These are phyloP conservation scores for Spodoptera picta DNA, from an alignment of 2,888 invertebrate species.

Conservation along the genomic window DNA sequence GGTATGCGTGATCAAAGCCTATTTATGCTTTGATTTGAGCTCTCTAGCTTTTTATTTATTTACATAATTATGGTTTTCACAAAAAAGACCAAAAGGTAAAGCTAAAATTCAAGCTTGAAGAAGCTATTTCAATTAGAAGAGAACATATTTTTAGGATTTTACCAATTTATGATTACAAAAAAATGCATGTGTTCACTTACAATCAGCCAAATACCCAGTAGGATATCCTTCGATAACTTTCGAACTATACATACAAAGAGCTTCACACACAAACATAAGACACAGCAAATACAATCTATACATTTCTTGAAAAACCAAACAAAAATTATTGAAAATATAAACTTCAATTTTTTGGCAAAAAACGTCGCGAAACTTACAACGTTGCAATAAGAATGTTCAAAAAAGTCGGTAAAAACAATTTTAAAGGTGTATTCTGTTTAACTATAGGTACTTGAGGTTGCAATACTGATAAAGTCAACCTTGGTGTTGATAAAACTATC, in stretches of 20 bases:
- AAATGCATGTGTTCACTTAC: constrained; percentile 64
- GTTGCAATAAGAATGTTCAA: no score
- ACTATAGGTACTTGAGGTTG: background rate
- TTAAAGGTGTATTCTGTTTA: no score
- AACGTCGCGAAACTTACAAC: constrained; percentile 18
- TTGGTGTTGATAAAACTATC: constrained; percentile 6
- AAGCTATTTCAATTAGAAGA: no score
- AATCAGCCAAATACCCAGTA: constrained; percentile 71
- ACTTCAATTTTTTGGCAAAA: background rate
- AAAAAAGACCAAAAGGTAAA: no score
- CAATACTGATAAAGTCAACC: constrained; percentile 28
- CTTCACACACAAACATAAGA: constrained; percentile 48
- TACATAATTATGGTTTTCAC: no score
- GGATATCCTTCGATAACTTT: constrained; percentile 74
- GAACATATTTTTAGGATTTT: no score
- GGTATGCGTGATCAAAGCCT: no score
- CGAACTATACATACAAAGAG: constrained; percentile 64
- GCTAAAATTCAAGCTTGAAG: no score
- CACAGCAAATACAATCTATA: constrained; percentile 28
- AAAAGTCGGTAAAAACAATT: no score
- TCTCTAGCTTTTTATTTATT: no score
- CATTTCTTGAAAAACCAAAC: constrained; percentile 22
- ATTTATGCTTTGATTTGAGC: no score
- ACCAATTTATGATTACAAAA: no score
- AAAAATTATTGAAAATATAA: background rate